These are phyloP conservation scores for Bhutanitis thaidina DNA, from an alignment of 2,888 invertebrate genomes.

Conservation along the genomic window DNA sequence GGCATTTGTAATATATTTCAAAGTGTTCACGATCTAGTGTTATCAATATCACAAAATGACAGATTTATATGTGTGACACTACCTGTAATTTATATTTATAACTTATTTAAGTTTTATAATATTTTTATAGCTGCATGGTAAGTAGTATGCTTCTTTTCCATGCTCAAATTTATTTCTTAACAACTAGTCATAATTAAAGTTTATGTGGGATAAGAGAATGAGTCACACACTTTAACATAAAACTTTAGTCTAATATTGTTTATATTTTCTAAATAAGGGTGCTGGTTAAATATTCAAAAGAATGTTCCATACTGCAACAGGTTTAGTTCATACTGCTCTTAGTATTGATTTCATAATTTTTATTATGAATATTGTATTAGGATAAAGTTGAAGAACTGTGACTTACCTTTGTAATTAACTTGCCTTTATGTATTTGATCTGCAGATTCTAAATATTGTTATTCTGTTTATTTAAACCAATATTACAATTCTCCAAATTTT, in stretches of 20 bases:
- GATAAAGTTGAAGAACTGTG: constrained; percentile 41
- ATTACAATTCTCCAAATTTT: no score
- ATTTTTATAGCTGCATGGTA: constrained; percentile 75
- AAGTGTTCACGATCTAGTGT: constrained; percentile 43
- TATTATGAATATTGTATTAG: constrained; percentile 38
- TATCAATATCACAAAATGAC: constrained; percentile 31
- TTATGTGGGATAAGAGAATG: constrained; percentile 45
- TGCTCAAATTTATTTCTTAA: constrained; percentile 77
- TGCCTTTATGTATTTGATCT: constrained; percentile 55
- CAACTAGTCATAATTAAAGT: constrained; percentile 75
- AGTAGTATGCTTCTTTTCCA: constrained; percentile 73
- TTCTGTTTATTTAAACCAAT: no score
- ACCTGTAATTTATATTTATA: constrained; percentile 70
- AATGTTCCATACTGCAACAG: constrained; percentile 46
- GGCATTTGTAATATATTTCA: constrained; percentile 31
- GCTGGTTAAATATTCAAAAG: constrained; percentile 52
- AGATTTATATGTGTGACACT: constrained; percentile 50
- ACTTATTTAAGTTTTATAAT: constrained; percentile 61
- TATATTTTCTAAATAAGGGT: constrained; percentile 43
- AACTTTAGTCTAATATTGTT: constrained; percentile 60
- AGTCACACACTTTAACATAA: constrained; percentile 49
- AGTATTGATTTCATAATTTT: constrained; percentile 58
- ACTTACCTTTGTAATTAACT: constrained; percentile 67
- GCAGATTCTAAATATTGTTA: constrained; percentile 35
- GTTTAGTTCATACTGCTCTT: constrained; percentile 46